Conservation (phyloP, 2,797 vertebrate species). For the Chromis chromis region DNA sequence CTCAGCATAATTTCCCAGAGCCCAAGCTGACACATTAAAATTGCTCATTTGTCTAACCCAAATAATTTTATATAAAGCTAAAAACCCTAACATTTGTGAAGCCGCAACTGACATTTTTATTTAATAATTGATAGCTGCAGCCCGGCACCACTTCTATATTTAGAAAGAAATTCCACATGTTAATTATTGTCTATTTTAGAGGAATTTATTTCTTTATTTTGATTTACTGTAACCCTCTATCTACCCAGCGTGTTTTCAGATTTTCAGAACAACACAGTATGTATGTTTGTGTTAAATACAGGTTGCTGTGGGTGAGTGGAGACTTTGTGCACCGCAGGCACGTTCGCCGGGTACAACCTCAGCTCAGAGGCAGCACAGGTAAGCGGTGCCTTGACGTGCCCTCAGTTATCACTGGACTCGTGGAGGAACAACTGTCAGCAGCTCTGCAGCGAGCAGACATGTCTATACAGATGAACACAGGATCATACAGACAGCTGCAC, state of each 20-base stretch:
- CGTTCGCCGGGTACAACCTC: slow-evolving; percentile 31
- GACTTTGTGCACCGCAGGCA: slow-evolving; percentile 42
- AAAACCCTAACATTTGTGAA: not conserved
- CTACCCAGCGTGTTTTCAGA: not conserved
- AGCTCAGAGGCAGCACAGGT: slow-evolving; percentile 51
- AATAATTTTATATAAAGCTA: not conserved
- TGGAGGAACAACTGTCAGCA: slow-evolving; percentile 75
- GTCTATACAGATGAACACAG: slow-evolving; percentile 72
- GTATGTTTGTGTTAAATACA: slow-evolving; percentile 45
- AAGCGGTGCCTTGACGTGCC: slow-evolving; percentile 68
- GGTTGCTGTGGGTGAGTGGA: slow-evolving; percentile 35
- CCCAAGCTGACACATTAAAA: not conserved
- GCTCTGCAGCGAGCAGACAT: slow-evolving; percentile 65
- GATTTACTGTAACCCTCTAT: not conserved
- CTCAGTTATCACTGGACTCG: slow-evolving; percentile 55
- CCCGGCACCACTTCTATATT: not conserved
- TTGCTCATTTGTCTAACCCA: not conserved
- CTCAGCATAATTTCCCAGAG: not conserved
- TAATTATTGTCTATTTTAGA: not conserved
- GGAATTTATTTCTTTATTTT: not conserved
- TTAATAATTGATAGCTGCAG: not conserved
- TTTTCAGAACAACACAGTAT: slow-evolving; percentile 22
- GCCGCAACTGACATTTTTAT: not conserved
- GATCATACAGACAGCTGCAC: slow-evolving; percentile 51
- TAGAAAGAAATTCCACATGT: not conserved